Evolutionary conservation across 1,140 invertebrate species (phyloP), one percentile per base, ranked within the genome.

Genomic region (Ostrea denselamellosa): DNA sequence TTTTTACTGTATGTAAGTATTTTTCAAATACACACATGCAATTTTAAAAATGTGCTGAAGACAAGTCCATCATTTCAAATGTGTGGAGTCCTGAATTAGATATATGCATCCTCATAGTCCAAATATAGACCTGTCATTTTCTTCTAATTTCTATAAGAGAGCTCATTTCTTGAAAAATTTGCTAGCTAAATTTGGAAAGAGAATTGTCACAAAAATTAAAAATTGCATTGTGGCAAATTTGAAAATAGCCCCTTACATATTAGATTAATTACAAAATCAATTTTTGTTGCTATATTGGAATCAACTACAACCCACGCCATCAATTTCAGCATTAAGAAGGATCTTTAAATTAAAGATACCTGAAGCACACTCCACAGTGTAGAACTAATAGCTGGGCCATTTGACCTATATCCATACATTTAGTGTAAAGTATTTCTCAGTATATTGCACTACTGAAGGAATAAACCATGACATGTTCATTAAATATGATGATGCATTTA

Each of bases 211-310:
- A 77, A 77, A 62, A 77, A 77, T 14, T 77, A 77, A 77, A 62
- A 77, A 77, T 14, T 77, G 68, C 68, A 28, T 22, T 44, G 68
- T 25, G 14, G 68, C 68, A 77, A 77, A 77, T 77, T 77, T n/a
- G 56, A 62, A 77, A 71, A 77, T 12, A 5, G 68, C 28, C 12
- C 28, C 56, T 62, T 62, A 62, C 56, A n/a, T 77, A 5, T 22
- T 77, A 77, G 68, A 77, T 77, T 77, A 77, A 77, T 77, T 77
- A 77, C 68, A 77, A 77, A 77, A 77, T 77, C 68, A 77, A 77
- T 77, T 28, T 28, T 34, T 34, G 68, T 28, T 77, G 68, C 68
- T 77, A 77, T 77, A 28, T 77, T 77, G 22, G 68, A 77, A 77
- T 12, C 25, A 17, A 14, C 28, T 14, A 28, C 68, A 77, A 28